Percentiles rank a stretch among this genome's conserved stretches.
These are phyloP conservation scores for Amphipyra berbera DNA, from an alignment of 2,888 invertebrate genomes.

Conservation along the genomic window DNA sequence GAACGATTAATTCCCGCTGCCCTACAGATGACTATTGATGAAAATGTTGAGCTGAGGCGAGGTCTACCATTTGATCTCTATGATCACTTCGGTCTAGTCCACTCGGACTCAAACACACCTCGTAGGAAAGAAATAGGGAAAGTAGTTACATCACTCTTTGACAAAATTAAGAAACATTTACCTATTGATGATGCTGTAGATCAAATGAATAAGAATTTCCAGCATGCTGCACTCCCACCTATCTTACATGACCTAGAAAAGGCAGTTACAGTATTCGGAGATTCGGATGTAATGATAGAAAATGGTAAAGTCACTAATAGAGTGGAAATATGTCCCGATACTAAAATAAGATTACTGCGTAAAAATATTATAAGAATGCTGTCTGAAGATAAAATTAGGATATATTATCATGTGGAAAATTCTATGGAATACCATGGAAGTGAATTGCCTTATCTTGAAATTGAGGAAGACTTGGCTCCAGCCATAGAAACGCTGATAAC, in stretches of 20 bases:
- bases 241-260: conserved; percentile 92
- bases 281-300: conserved; percentile 91
- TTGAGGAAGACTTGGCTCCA: conserved; percentile 92
- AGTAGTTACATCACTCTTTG: conserved; percentile 89
- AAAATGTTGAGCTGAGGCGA: conserved; percentile 92
- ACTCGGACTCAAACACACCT: conserved; percentile 87
- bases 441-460: conserved; percentile 92
- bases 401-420: conserved; percentile 96
- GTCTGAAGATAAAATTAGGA: conserved; percentile 90
- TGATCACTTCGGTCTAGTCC: conserved; percentile 93
- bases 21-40: conserved; percentile 92
- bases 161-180: conserved; percentile 89
- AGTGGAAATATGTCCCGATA: conserved; percentile 92
- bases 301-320: conserved; percentile 91
- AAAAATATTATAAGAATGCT: conserved; percentile 91
- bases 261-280: conserved; percentile 92
- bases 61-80: conserved; percentile 95
- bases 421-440: conserved; percentile 95
- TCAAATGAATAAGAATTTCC: conserved; percentile 95
- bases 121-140: conserved; percentile 86
- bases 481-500: conserved; percentile 93
- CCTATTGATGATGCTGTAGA: conserved; percentile 95
- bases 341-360: conserved; percentile 90
- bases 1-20: conserved; percentile 94
- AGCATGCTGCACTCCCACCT: conserved; percentile 97